Base-by-base conservation (phyloP, 2,113 vertebrate species). In the Tupaia chinensis region DNA sequence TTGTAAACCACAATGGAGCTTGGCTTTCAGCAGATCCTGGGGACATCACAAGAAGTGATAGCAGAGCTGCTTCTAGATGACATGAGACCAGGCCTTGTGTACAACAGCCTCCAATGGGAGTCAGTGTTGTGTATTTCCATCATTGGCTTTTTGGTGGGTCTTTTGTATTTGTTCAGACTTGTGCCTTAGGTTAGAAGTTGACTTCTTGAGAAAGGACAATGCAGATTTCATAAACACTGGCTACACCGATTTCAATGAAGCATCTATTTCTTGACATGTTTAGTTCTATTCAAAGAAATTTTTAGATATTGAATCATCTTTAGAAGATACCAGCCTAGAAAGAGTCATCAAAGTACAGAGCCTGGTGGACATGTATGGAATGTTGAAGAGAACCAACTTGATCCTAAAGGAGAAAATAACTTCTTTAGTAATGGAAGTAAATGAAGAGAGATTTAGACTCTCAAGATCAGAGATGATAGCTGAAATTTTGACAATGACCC, bases 111-210 rank as follows among this genome's bases (percentile, higher is more conserved):
- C 72, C 91, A 70, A 1, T 96, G 96, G 88, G 91, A 97, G 54
- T 96, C 80, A 79, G 70, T 92, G 70, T 29, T 93, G 44, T 87
- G 79, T 63, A 16, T 82, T 14, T 92, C 82, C 54, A 15, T 92
- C 68, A 44, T 89, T 74, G 91, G 83, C 29, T 70, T 96, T 89
- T 89, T 96, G 87, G 54, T 96, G 84, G 92, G 91, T 79, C 25
- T 96, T 12, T 60, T 96, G 1, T 89, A 92, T 93, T 82, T 96
- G 60, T 70, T 97, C 82, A 89, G 91, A 79, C 91, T 95, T 69
- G n/a, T 78, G 22, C 60, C 69, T 79, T 96, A 96, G 60, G 3
- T 78, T 29, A 91, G 84, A 95, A 78, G 76, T 22, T 58, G 15
- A 60, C 72, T 89, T 90, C 89, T 72, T 10, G 7, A 22, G 9